Evolutionary conservation across 2,113 vertebrate genomes (phyloP), one percentile per base, ranked within the genome.

Genomic region (Nerophis lumbriciformis): DNA sequence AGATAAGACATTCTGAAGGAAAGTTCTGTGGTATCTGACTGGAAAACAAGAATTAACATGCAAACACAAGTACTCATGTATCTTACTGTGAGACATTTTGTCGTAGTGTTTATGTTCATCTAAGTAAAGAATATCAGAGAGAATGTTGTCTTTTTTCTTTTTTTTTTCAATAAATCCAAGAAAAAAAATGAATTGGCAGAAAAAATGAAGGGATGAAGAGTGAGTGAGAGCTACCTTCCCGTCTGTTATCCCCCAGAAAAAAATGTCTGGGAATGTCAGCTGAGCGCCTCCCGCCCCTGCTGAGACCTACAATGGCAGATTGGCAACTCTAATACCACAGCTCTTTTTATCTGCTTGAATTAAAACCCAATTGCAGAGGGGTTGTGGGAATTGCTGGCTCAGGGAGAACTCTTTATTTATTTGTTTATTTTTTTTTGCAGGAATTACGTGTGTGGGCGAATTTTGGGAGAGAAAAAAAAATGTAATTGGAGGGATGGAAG

Each of bases 281-380:
- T 65, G 72, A 72, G 71, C 15, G 8, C 53, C 76, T 59, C 35
- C 59, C 73, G 59, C 76, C 66, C 79, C 71, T 59, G 53, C 78
- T 63, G 77, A 79, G 76, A 65, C 66, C 69, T 48, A 82, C 79
- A 77, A 80, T 78, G 67, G 75, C 82, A 83, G 82, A 88, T 78
- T 85, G 85, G 75, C 84, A 85, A 60, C 83, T 60, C 35, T 82
- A 85, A 86, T 84, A 73, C 75, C 62, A 16, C 79, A 61, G 76
- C 72, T 71, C 61, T 14, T 80, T 80, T 82, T 78, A 81, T 82
- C 80, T 79, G 69, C 63, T 48, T 59, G 75, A 82, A 83, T 81
- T 84, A 78, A 85, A 86, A 69, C 72, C 71, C 71, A 75, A 57
- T 76, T 74, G 76, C 62, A 51, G 9, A 64, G 49, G 69, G 72